Evolutionary conservation across 2,888 invertebrate genomes (phyloP), one percentile per base, ranked within the genome.

Genomic region (Cheilosia scutellata): DNA sequence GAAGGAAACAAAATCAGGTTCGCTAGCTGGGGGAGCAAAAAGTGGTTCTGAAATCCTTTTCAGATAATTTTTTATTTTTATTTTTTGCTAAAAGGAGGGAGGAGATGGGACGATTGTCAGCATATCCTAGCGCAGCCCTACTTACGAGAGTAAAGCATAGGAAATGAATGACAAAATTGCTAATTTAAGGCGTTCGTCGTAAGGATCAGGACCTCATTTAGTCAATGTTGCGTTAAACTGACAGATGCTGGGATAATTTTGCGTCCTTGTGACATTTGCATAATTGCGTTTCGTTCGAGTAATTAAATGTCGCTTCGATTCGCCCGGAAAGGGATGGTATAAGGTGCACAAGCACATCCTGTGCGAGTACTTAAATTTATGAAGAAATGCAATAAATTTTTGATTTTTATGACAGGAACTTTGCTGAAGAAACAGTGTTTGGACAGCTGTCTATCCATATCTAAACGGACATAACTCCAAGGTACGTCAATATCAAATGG

Each of bases 351-450:
- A 16, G 44, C 16, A 75, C 60, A 60, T 84, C 75, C 80, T 71
- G 84, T 70, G 6, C 58, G 7, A 31, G 60, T 49, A 47, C 16
- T 65, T 13, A 49, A 31, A 65, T 47, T 37, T 47, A 33, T 13
- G 5, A 42, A 55, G 44, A 37, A 44, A 33, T 60, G 72, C 72
- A 77, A 86, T 86, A 72, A 86, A 82, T 77, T 76, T 86, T 71
- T 76, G 76, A 82, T 82, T 86, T 86, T 86, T 76, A 86, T 68
- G 82, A 72, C 76, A 72, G 51, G 49, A 76, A 75, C 84, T 79
- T 79, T 65, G 65, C n/a, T 20, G 20, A 20, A 62, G 72, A 9
- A 57, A 27, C 16, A 25, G 13, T 51, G 31, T 80, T 80, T 80
- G 25, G 80, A 84, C 84, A 84, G 75, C 75, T 84, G 84, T 70